Base-by-base conservation (phyloP, 1,140 invertebrate genomes). In the Drosophila lini region DNA sequence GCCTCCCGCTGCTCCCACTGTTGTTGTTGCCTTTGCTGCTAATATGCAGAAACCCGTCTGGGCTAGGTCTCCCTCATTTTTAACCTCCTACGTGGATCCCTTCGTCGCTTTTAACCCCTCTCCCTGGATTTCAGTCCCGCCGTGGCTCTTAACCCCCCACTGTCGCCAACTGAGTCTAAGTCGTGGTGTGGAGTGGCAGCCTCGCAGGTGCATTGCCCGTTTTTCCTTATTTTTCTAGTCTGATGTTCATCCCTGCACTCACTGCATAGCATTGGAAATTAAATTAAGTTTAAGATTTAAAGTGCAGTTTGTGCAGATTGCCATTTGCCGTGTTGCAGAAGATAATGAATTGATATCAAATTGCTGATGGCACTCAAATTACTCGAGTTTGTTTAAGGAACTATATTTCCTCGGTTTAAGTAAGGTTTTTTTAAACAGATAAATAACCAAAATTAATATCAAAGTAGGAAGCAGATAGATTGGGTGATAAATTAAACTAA, bases 211-310 rank as follows among this genome's bases (percentile, higher is more conserved):
- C 81, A 68, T 61, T 71, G 65, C 44, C 67, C 50, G 41, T 57
- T 40, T 45, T 8, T 42, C 50, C 22, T 28, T 31, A 45, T 42
- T 59, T 59, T 59, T 57, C 44, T 36, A 25, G 32, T 50, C 52
- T 34, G 41, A 6, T 28, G 19, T 11, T 45, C 42, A 57, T 19
- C 68, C 40, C 28, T 6, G 15, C 19, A 59, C 36, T 36, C 22
- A 7, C 67, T 77, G 61, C 64, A 77, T 59, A 65, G 67, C 81
- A 74, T 69, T 78, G 68, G 44, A 85, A 85, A 84, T 84, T 65
- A 85, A 85, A 84, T 84, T 70, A 85, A 61, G 57, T 70, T 78
- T 78, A 74, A 70, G 82, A 84, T 74, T 84, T 84, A 85, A 84
- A 78, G 63, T 78, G 81, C 78, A 60, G 47, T 28, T 64, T 38